phyloP scores from a whole-genome alignment of 2,888 invertebrate species.

The Noctuana brunneofusca region DNA sequence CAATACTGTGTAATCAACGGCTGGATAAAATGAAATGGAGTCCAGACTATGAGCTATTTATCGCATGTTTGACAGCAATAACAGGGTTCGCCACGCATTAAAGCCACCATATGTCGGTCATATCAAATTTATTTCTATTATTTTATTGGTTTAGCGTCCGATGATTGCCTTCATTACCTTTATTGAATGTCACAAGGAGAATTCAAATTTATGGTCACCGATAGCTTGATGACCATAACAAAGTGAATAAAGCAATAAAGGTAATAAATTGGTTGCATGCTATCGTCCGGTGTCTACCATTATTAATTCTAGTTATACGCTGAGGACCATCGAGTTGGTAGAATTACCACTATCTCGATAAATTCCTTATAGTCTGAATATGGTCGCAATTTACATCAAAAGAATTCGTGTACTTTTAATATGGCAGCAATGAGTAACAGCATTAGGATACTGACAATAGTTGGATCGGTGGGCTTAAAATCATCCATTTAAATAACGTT shows the following conservation, averaged over 20 bases:
- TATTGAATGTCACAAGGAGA: conserved; percentile 78
- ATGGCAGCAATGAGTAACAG: conserved; percentile 56
- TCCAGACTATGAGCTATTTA: conserved; percentile 73
- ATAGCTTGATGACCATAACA: conserved; percentile 77
- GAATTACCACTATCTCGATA: conserved; percentile 34
- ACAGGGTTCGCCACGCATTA: conserved; percentile 79
- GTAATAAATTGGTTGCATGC: conserved; percentile 73
- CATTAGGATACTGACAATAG: conserved; percentile 72
- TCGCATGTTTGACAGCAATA: conserved; percentile 83
- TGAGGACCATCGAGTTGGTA: conserved; percentile 34
- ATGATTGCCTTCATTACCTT: conserved; percentile 81
- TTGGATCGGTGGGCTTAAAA: conserved; percentile 76
- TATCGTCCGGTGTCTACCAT: conserved; percentile 49
- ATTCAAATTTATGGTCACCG: conserved; percentile 78
- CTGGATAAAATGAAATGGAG: conserved; percentile 74
- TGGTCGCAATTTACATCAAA: conserved; percentile 34
- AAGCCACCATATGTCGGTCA: conserved; percentile 81
- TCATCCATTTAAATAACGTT: conserved; percentile 83
- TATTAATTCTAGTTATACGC: conserved; percentile 42
- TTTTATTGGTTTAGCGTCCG: conserved; percentile 77
- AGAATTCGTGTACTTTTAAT: conserved; percentile 42
- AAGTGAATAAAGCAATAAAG: conserved; percentile 76
- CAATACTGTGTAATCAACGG: conserved; percentile 81
- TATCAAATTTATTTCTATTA: conserved; percentile 83
- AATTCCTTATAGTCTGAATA: conserved; percentile 34